Base-by-base conservation (phyloP, 2,113 vertebrate genomes). In the Coryphaenoides rupestris region DNA sequence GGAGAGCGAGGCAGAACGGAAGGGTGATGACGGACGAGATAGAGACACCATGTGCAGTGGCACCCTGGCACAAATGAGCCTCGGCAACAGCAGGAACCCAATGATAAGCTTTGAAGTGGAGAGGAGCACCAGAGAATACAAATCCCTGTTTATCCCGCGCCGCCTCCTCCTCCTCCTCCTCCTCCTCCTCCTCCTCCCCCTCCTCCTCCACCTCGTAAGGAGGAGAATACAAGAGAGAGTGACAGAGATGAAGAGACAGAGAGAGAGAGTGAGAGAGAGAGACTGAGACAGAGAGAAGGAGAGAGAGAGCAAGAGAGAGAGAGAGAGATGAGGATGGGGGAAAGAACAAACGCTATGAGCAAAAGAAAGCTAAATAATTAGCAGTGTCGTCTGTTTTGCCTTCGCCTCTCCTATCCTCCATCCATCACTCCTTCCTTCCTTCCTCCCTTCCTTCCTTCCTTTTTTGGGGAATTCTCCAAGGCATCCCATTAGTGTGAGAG, bases 101-200 rank as follows among this genome's bases (percentile, higher is more conserved):
- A 89, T 74, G 69, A 87, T 66, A 80, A 72, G 75, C 84, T 89
- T 76, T 86, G 80, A 89, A 79, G 77, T 85, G 74, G 73, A 83
- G 69, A 77, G 76, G 56, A 78, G 76, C 63, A 75, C 24, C 24
- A 59, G 71, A 56, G 87, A 89, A 89, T 81, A 90, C 79, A 84
- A 89, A 90, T 87, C n/a, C 73, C 77, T 84, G 78, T 88, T 89
- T 84, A 81, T 57, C 60, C n/a, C n/a, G n/a, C n/a, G n/a, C n/a
- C n/a, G n/a, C n/a, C n/a, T n/a, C n/a, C 33, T 40, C 33, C 33
- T 40, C 33, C 33, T 40, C 33, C 33, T 40, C 33, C 33, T 40
- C 33, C 33, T 40, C 33, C 33, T 40, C 33, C 33, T 40, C 33
- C 33, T 40, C 33, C 33, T 40, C 33, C 33, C 13, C 33, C 33